phyloP scores from a whole-genome alignment of 2,888 invertebrate genomes.

The Parthenolecanium corni region DNA sequence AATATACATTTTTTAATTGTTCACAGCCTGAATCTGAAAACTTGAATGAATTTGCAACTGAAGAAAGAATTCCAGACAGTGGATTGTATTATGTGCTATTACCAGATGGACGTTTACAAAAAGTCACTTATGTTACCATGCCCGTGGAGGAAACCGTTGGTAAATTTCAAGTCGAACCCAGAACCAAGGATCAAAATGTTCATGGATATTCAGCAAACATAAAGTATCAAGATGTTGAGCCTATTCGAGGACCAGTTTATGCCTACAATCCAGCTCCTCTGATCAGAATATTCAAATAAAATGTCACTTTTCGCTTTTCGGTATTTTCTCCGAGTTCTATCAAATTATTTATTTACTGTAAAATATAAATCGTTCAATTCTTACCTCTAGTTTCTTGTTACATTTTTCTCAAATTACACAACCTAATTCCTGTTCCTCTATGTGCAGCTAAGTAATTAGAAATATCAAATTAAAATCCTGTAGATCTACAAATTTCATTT shows the following conservation, averaged over 20 bases:
- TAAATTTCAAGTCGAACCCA: not conserved
- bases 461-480: too few relatives aligned
- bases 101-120: constrained; percentile 34
- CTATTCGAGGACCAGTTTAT: constrained; percentile 34
- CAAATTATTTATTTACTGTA: too few relatives aligned
- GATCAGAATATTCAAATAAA: constrained; percentile 36
- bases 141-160: constrained; percentile 15
- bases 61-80: constrained; percentile 28
- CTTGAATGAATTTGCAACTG: constrained; percentile 10
- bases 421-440: too few relatives aligned
- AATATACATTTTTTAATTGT: too few relatives aligned
- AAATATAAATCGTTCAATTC: too few relatives aligned
- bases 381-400: too few relatives aligned
- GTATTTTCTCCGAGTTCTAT: too few relatives aligned
- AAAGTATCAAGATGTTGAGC: constrained; percentile 34
- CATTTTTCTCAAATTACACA: too few relatives aligned
- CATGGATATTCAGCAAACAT: constrained; percentile 32
- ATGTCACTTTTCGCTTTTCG: not conserved
- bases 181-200: not conserved
- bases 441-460: too few relatives aligned
- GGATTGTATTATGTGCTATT: constrained; percentile 34
- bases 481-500: too few relatives aligned
- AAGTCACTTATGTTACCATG: constrained; percentile 32
- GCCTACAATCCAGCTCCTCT: constrained; percentile 33
- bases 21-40: constrained; percentile 21